Base-by-base conservation (phyloP, 2,888 invertebrate species). In the Linyphia triangularis region DNA sequence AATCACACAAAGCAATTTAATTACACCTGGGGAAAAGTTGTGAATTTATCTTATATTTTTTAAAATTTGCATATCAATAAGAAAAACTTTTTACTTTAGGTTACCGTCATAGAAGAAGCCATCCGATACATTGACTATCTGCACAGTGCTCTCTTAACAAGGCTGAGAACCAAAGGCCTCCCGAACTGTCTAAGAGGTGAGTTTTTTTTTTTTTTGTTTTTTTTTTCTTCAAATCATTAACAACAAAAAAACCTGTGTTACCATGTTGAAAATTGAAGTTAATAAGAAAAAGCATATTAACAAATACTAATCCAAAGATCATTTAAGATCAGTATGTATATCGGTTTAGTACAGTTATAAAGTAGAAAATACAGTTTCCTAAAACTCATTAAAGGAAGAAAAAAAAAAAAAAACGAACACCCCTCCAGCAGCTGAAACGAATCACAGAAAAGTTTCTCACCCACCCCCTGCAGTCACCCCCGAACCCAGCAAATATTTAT, bases 41-140 rank as follows among this genome's bases (percentile, higher is more conserved):
- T n/a, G n/a, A n/a, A n/a, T n/a, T n/a, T 2, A 40, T 40, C 40
- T 40, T 40, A 13, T 40, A 40, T 2, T 13, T 40, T 40, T 40
- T 40, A 3, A 40, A 40, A 3, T 16, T 61, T 13, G 16, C 10
- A 43, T 43, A 13, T 43, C 43, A n/a, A n/a, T n/a, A n/a, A n/a
- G n/a, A n/a, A n/a, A n/a, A n/a, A n/a, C n/a, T 40, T 33, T 83
- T 24, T 51, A 73, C 85, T 77, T 51, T 91, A 93, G 93, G 92
- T 93, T 73, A 92, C 92, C 61, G 93, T 93, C 24, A 93, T 93
- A 40, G 93, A 93, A 90, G 93, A 93, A 90, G 93, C 93, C 4
- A 93, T 93, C 28, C 92, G 93, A 40, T 93, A 93, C 90, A 93
- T 93, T 22, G 93, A 93, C 84, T 92, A 93, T 88, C 91, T 93